Conservation (phyloP, 2,888 invertebrate genomes). For the Harpalus rubripes region DNA sequence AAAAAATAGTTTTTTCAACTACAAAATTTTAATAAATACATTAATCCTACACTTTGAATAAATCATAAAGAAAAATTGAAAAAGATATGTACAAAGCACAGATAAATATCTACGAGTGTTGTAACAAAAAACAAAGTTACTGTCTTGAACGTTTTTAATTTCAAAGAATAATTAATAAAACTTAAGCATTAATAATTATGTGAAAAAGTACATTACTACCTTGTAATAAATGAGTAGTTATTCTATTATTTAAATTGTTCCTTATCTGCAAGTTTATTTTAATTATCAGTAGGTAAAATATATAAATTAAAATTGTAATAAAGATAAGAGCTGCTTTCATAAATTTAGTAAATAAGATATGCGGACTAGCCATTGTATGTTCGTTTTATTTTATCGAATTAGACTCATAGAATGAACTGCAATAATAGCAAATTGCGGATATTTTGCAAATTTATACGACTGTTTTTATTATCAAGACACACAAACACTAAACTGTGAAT, state of each 20-base stretch:
- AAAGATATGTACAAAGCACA: background rate
- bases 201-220: slow-evolving; percentile 7
- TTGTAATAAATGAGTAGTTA: slow-evolving; percentile 39
- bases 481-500: background rate
- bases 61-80: slow-evolving; percentile 22
- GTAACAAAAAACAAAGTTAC: slow-evolving; percentile 7
- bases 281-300: slow-evolving; percentile 48
- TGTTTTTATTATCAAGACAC: background rate
- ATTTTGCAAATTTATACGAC: slow-evolving; percentile 7
- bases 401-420: slow-evolving; percentile 13
- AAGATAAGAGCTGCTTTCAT: slow-evolving; percentile 49
- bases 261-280: slow-evolving; percentile 39
- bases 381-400: slow-evolving; percentile 45
- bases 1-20: no score
- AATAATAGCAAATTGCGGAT: background rate
- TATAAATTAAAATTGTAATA: slow-evolving; percentile 50
- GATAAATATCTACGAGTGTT: background rate
- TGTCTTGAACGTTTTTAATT: background rate
- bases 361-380: slow-evolving; percentile 5
- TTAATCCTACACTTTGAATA: background rate
- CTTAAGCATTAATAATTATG: slow-evolving; percentile 32
- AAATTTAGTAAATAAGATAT: slow-evolving; percentile 35
- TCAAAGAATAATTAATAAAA: slow-evolving; percentile 22
- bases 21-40: no score
- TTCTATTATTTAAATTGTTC: slow-evolving; percentile 40